phyloP scores from a whole-genome alignment of 1,140 invertebrate species.

The Achroia grisella region DNA sequence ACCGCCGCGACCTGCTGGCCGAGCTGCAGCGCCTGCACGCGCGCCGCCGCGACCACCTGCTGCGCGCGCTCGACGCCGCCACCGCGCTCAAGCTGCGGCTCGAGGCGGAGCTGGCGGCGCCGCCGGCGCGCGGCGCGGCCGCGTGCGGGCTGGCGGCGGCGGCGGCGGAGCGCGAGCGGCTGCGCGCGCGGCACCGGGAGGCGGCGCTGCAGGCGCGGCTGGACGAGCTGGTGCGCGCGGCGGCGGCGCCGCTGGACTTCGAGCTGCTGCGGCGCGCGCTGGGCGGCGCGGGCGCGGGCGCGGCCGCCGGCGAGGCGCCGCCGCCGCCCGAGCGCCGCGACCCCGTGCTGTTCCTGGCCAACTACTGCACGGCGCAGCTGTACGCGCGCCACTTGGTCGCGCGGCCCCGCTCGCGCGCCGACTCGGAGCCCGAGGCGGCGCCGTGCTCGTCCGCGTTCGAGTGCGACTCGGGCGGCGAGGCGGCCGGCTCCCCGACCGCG shows the following conservation, averaged over 20 bases:
- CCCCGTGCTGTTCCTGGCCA: conserved; percentile 81
- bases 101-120: conserved; percentile 76
- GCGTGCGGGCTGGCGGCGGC: conserved; percentile 76
- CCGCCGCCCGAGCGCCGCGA: conserved; percentile 68
- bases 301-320: conserved; percentile 58
- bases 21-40: conserved; percentile 79
- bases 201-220: conserved; percentile 82
- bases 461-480: conserved; percentile 73
- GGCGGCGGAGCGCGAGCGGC: conserved; percentile 76
- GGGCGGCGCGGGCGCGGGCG: conserved; percentile 67
- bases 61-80: conserved; percentile 83
- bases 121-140: conserved; percentile 73
- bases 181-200: conserved; percentile 80
- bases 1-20: conserved; percentile 74
- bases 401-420: conserved; percentile 73
- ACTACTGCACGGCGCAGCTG: conserved; percentile 83
- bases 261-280: conserved; percentile 76
- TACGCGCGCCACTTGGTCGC: conserved; percentile 77
- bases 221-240: conserved; percentile 80
- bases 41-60: conserved; percentile 80
- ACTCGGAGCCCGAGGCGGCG: conserved; percentile 76
- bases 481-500: conserved; percentile 65
- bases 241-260: conserved; percentile 79
- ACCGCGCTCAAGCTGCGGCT: conserved; percentile 82
- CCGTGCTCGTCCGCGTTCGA: conserved; percentile 75